Base-by-base conservation (phyloP, 2,797 vertebrate species). In the Poecilia wingei region DNA sequence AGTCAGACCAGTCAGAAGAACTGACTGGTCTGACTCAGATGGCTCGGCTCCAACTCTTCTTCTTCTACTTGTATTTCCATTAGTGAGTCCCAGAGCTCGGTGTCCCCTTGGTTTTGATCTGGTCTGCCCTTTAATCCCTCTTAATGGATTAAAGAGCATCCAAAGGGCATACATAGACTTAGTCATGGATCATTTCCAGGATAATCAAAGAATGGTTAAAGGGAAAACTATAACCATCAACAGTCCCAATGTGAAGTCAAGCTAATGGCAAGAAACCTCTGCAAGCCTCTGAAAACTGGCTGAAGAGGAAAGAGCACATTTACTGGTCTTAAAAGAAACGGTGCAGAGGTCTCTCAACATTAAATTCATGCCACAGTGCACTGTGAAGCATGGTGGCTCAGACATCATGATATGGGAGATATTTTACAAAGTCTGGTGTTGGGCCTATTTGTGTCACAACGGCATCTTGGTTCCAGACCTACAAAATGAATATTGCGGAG, bases 41-140 rank as follows among this genome's bases (percentile, higher is more conserved):
- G 91, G 3, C 88, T 92, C 0, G 92, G 93, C 86, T 94, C 94
- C 72, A 87, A 78, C 83, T 97, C 97, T 94, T 96, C 96, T 82
- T 95, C 93, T 43, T 10, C 8, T 22, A 96, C 86, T 94, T 84
- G 95, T 84, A 69, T 94, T 93, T 92, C 96, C 90, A 88, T 95
- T 81, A 91, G 88, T 83, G 81, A 94, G 88, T 89, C 87, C 94
- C 93, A 95, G 1, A 91, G 82, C 41, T 91, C 75, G 0, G 90
- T 84, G 72, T 95, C 83, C 0, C 88, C 91, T 80, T 92, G 69
- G 66, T 82, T 89, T 25, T 31, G n/a, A 28, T 88, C 82, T 13
- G 57, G 39, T 64, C 94, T 93, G 74, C 91, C 97, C 88, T 95
- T 98, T 49, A 47, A 16, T 47, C 28, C 13, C 4, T 33, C 16